phyloP scores from a whole-genome alignment of 2,113 vertebrate genomes.

The Anser brachyrhynchus region DNA sequence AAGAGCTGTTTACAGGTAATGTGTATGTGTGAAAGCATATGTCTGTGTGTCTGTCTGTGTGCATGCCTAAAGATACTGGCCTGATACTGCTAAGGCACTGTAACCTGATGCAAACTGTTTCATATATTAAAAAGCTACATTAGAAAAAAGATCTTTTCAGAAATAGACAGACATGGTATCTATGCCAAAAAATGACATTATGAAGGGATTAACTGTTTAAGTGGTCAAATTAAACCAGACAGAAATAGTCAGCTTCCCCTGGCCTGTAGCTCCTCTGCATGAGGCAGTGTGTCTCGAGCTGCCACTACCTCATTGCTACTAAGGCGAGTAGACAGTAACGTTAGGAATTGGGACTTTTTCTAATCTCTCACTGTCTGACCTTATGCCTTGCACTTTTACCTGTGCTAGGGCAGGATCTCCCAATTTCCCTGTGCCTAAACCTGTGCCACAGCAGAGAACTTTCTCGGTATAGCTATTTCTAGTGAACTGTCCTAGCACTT shows the following conservation, averaged over 20 bases:
- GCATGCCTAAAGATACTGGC: background rate
- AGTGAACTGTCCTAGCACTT: background rate
- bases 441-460: background rate
- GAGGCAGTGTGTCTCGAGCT: conserved; percentile 52
- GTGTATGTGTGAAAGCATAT: background rate
- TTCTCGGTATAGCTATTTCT: background rate
- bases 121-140: conserved; percentile 39
- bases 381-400: background rate
- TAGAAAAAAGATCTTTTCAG: conserved; percentile 49
- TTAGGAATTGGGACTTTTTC: conserved; percentile 43
- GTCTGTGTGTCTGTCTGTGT: background rate
- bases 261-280: conserved; percentile 45
- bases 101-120: conserved; percentile 62
- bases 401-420: background rate
- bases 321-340: conserved; percentile 38
- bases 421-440: background rate
- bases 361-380: conserved; percentile 30
- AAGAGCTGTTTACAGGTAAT: background rate
- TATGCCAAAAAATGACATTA: conserved; percentile 63
- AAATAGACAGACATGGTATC: conserved; percentile 49
- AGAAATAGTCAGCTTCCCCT: conserved; percentile 61
- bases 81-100: conserved; percentile 22
- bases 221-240: conserved; percentile 63
- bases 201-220: conserved; percentile 65
- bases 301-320: conserved; percentile 51